Evolutionary conservation across 2,888 invertebrate genomes (phyloP).

Genomic region (Theretra japonica): DNA sequence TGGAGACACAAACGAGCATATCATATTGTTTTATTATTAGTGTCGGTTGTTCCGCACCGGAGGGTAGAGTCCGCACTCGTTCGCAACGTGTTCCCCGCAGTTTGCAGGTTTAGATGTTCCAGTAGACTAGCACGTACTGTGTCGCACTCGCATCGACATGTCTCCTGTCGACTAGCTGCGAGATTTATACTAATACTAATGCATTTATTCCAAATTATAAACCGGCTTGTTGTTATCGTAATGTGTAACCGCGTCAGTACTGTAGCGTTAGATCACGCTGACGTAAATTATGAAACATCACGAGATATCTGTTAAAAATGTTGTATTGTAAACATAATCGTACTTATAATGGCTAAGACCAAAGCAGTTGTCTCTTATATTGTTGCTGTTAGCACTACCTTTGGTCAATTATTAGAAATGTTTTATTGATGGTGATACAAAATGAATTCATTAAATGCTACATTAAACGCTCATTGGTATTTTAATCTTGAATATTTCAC

Average conservation of each 20-base stretch:
- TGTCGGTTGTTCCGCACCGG: slow-evolving; percentile 70
- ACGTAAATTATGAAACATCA: slow-evolving; percentile 56
- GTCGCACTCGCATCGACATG: slow-evolving; percentile 19
- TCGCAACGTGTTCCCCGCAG: slow-evolving; percentile 51
- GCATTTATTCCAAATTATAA: slow-evolving; percentile 69
- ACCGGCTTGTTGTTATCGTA: slow-evolving; percentile 68
- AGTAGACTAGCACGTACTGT: slow-evolving; percentile 62
- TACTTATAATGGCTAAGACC: slow-evolving; percentile 78
- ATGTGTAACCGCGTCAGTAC: slow-evolving; percentile 60
- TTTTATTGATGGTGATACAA: slow-evolving; percentile 72
- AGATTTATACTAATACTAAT: slow-evolving; percentile 44
- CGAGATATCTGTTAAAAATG: slow-evolving; percentile 56
- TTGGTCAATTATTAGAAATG: slow-evolving; percentile 83
- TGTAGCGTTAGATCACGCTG: slow-evolving; percentile 54
- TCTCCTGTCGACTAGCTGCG: not conserved
- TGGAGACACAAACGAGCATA: slow-evolving; percentile 65
- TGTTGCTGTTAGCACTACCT: slow-evolving; percentile 80
- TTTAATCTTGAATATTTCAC: slow-evolving; percentile 60
- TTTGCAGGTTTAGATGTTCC: slow-evolving; percentile 72
- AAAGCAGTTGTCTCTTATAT: slow-evolving; percentile 74
- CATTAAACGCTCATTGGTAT: slow-evolving; percentile 61
- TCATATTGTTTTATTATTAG: slow-evolving; percentile 71
- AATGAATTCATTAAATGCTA: slow-evolving; percentile 44
- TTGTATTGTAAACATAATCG: slow-evolving; percentile 68
- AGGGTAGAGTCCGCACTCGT: slow-evolving; percentile 57